phyloP scores from a whole-genome alignment of 1,140 invertebrate genomes.

The Drepana arcuata region DNA sequence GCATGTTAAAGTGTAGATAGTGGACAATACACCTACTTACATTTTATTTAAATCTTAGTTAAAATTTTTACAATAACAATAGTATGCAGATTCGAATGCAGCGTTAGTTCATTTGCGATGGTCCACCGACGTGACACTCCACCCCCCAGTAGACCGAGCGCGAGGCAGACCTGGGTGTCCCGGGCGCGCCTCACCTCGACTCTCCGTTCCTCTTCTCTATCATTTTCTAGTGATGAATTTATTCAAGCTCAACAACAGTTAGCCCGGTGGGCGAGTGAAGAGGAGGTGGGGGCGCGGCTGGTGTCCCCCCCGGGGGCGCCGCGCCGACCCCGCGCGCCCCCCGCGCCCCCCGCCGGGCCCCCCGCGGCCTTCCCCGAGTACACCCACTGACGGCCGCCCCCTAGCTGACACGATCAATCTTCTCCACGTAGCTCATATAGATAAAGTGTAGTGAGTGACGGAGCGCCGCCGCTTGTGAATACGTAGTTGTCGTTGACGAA shows the following conservation, averaged over 20 bases:
- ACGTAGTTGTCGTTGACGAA: slow-evolving; percentile 27
- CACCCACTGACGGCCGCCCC: slow-evolving; percentile 53
- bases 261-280: slow-evolving; percentile 93
- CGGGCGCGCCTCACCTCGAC: slow-evolving; percentile 41
- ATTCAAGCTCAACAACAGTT: slow-evolving; percentile 94
- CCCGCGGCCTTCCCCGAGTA: slow-evolving; percentile 73
- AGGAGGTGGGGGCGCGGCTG: slow-evolving; percentile 78
- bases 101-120: too few species aligned
- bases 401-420: slow-evolving; percentile 26
- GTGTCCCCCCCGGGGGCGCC: slow-evolving; percentile 74
- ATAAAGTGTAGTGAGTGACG: slow-evolving; percentile 23
- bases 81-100: too few species aligned
- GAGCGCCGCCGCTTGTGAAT: slow-evolving; percentile 28
- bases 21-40: too few species aligned
- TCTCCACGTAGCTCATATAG: slow-evolving; percentile 28
- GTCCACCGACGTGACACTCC: not conserved
- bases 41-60: too few species aligned
- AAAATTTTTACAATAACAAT: too few species aligned
- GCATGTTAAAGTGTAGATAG: too few species aligned
- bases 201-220: slow-evolving; percentile 76
- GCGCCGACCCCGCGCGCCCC: slow-evolving; percentile 73
- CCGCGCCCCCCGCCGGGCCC: slow-evolving; percentile 37
- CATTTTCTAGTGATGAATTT: slow-evolving; percentile 94
- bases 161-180: slow-evolving; percentile 28
- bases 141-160: not conserved